A percentile compares a stretch with the other conserved stretches of the same genome.
These are phyloP conservation scores for Pseudotriccus pelzelni DNA, from an alignment of 2,797 vertebrate genomes.

Conservation along the genomic window DNA sequence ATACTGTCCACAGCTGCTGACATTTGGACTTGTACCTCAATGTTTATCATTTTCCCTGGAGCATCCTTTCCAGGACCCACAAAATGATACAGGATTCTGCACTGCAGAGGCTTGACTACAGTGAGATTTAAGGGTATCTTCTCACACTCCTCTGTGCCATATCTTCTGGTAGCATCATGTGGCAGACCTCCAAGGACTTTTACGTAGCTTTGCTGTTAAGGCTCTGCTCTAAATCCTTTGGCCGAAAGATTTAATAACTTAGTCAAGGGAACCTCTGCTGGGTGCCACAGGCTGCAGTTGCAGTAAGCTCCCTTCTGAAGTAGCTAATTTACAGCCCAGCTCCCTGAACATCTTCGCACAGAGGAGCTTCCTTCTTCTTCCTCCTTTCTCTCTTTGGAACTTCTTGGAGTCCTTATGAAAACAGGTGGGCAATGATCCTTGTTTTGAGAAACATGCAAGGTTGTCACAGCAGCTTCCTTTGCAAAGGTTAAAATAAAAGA, in stretches of 20 bases:
- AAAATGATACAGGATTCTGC: background rate
- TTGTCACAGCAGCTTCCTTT: background rate
- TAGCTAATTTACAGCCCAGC: background rate
- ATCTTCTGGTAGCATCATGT: background rate
- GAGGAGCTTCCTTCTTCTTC: background rate
- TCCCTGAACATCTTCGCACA: background rate
- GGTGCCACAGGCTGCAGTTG: background rate
- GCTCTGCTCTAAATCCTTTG: too few species aligned
- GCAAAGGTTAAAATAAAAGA: background rate
- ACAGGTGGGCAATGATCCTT: background rate
- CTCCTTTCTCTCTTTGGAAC: background rate
- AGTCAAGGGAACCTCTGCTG: background rate
- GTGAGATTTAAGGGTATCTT: background rate
- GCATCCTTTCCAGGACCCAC: background rate
- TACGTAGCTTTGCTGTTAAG: background rate
- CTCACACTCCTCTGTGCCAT: background rate
- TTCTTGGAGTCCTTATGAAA: background rate
- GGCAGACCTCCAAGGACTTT: background rate
- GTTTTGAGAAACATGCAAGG: background rate
- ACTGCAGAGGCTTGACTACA: background rate
- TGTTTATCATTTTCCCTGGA: background rate
- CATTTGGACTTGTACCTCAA: background rate
- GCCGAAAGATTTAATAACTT: background rate
- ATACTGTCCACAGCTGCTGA: background rate
- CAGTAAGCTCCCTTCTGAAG: background rate